Evolutionary conservation across 2,888 invertebrate species (phyloP).

Genomic region (Ormia ochracea): DNA sequence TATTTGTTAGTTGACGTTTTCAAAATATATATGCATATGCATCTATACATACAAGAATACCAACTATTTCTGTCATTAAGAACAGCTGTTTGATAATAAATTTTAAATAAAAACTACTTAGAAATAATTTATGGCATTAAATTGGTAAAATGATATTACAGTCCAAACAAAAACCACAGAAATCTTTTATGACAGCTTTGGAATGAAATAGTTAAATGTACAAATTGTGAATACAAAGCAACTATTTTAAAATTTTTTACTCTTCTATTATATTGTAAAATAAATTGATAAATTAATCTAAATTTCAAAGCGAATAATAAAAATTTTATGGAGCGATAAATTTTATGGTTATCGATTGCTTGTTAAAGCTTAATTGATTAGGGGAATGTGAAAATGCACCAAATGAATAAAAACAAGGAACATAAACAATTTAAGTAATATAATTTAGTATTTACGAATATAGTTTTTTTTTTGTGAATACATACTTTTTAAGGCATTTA

Average conservation of each 20-base stretch:
- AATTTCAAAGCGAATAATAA: slow-evolving; percentile 37
- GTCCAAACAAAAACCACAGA: background rate
- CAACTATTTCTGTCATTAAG: background rate
- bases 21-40: no score
- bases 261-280: background rate
- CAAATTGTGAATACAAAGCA: background rate
- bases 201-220: background rate
- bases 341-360: slow-evolving; percentile 42
- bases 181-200: background rate
- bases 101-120: background rate
- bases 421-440: background rate
- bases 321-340: slow-evolving; percentile 20
- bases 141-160: background rate
- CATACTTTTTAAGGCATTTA: no score
- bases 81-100: background rate
- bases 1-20: no score
- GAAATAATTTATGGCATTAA: background rate
- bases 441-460: slow-evolving; percentile 20
- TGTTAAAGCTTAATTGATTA: slow-evolving; percentile 47
- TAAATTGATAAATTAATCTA: slow-evolving; percentile 48
- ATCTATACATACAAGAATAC: no score
- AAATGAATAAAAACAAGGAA: background rate
- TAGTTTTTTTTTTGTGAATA: no score
- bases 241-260: background rate
- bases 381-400: background rate